These are phyloP conservation scores for Hylaeus anthracinus DNA, from an alignment of 1,140 invertebrate genomes.

Conservation along the genomic window DNA sequence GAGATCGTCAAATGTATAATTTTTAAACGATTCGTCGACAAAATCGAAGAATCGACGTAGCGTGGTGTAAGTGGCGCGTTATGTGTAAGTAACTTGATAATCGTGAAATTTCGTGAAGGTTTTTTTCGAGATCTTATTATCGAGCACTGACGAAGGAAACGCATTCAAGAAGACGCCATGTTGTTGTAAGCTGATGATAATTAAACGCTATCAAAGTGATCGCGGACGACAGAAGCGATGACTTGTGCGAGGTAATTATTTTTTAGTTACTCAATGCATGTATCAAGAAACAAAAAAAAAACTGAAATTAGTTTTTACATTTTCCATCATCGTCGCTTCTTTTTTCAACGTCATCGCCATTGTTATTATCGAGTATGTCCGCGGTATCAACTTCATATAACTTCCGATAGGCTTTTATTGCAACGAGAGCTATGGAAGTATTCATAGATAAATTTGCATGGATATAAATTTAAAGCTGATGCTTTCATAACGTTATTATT, in stretches of 20 bases:
- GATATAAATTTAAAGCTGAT: no score
- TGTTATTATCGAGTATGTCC: not conserved
- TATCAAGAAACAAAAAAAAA: not conserved
- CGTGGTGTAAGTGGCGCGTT: no score
- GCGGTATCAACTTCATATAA: no score
- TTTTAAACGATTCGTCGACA: not conserved
- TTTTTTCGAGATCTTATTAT: not conserved
- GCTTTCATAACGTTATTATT: no score
- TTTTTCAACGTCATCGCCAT: not conserved
- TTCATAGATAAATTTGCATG: no score
- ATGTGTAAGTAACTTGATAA: not conserved
- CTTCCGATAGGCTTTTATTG: not conserved
- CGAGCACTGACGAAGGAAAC: not conserved
- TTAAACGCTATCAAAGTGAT: conserved; percentile 36
- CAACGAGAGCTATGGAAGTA: no score
- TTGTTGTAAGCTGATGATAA: conserved; percentile 10
- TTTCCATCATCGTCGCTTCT: not conserved
- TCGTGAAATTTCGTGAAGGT: not conserved
- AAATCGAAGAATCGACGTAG: not conserved
- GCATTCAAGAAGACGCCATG: conserved; percentile 18
- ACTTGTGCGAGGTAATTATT: conserved; percentile 49
- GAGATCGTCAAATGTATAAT: not conserved
- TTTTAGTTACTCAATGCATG: not conserved
- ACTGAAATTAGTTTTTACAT: not conserved
- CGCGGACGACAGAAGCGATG: conserved; percentile 23